phyloP scores from a whole-genome alignment of 2,113 vertebrate genomes.

The Laticauda colubrina region DNA sequence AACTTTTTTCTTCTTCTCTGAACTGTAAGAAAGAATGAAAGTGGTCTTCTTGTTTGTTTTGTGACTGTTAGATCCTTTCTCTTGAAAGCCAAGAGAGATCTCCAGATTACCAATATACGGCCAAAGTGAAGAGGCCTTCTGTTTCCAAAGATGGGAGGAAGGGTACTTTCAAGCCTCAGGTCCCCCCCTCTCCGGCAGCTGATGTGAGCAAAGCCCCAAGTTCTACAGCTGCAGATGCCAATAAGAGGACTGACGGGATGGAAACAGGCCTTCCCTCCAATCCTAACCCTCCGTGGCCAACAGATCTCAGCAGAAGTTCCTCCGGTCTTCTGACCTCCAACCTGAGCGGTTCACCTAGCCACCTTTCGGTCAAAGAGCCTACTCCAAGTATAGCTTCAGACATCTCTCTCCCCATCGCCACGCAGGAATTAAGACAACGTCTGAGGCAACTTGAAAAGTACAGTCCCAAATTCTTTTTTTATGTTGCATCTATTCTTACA shows the following conservation, averaged over 20 bases:
- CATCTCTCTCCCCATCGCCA: slow-evolving; percentile 87
- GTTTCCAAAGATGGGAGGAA: slow-evolving; percentile 73
- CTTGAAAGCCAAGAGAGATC: slow-evolving; percentile 72
- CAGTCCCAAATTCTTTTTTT: background rate
- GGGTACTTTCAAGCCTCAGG: slow-evolving; percentile 63
- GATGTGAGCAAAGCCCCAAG: slow-evolving; percentile 55
- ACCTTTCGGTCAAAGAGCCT: slow-evolving; percentile 82
- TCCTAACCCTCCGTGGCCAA: slow-evolving; percentile 65
- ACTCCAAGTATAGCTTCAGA: slow-evolving; percentile 96
- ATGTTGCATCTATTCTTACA: background rate
- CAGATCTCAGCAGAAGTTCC: slow-evolving; percentile 73
- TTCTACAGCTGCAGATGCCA: slow-evolving; percentile 65
- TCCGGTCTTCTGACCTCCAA: slow-evolving; percentile 77
- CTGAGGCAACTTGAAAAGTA: slow-evolving; percentile 92
- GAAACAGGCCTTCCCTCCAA: slow-evolving; percentile 59
- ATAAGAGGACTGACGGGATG: slow-evolving; percentile 52
- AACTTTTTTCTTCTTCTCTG: background rate
- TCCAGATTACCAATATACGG: slow-evolving; percentile 77
- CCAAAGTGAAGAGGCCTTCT: slow-evolving; percentile 77
- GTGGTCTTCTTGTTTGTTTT: background rate
- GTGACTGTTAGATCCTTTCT: slow-evolving; percentile 77
- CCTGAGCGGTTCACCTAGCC: slow-evolving; percentile 76
- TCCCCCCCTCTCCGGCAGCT: slow-evolving; percentile 45
- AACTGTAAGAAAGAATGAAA: background rate
- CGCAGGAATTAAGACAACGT: slow-evolving; percentile 89